phyloP scores from a whole-genome alignment of 2,113 vertebrate species.

The Upupa epops region DNA sequence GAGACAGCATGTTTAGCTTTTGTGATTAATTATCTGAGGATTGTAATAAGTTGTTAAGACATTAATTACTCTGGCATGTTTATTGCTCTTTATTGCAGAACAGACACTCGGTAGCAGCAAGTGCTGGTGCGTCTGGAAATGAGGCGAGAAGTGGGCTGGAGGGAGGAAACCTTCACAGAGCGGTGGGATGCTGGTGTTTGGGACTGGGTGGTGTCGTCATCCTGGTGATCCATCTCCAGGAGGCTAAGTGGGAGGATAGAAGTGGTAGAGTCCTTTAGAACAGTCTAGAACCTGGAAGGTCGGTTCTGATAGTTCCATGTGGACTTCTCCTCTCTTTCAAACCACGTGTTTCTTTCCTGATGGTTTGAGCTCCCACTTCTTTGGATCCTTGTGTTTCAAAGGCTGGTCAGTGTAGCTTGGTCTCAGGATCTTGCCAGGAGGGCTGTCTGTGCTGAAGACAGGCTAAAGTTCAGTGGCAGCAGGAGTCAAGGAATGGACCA shows the following conservation, averaged over 20 bases:
- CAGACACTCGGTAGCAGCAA: conserved; percentile 35
- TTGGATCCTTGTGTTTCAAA: background rate
- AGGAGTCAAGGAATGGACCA: background rate
- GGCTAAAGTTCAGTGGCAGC: background rate
- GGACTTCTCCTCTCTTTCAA: background rate
- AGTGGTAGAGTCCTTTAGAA: background rate
- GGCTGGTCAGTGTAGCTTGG: background rate
- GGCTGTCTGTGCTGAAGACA: background rate
- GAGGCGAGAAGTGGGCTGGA: background rate
- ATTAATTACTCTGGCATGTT: conserved; percentile 81
- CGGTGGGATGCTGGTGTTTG: background rate
- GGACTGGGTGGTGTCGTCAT: background rate
- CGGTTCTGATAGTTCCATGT: background rate
- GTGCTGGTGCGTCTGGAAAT: background rate
- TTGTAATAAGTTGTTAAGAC: conserved; percentile 85
- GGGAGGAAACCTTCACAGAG: background rate
- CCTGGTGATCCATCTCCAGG: background rate
- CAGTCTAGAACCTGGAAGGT: background rate
- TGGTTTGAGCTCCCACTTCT: background rate
- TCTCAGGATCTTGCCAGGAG: background rate
- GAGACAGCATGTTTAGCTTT: conserved; percentile 83
- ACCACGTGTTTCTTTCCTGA: background rate
- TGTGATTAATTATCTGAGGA: conserved; percentile 86
- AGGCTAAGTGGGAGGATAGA: background rate
- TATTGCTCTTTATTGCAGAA: conserved; percentile 72